Evolutionary conservation across 2,113 vertebrate genomes (phyloP).

Genomic region (Poeciliopsis turrubarensis): DNA sequence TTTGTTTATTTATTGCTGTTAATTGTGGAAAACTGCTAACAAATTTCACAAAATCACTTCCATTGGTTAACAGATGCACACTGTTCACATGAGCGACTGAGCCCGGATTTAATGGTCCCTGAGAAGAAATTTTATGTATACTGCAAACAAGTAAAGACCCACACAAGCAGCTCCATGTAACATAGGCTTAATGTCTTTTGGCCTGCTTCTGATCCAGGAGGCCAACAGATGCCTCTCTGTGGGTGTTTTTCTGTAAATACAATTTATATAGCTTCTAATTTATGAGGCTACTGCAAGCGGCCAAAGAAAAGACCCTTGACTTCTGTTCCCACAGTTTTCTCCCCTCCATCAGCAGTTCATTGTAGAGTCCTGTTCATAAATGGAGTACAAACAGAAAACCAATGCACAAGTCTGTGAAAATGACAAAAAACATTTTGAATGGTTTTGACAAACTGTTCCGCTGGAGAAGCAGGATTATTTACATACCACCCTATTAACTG

Average conservation of each 20-base stretch:
- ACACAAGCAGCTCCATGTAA: constrained; percentile 20
- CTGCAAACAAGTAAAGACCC: constrained; percentile 39
- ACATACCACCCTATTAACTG: neutral
- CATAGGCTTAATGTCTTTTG: constrained; percentile 38
- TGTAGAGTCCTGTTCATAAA: constrained; percentile 20
- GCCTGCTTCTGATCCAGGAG: constrained; percentile 51
- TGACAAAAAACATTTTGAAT: constrained; percentile 5
- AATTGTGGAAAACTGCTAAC: neutral
- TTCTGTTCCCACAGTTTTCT: constrained; percentile 51
- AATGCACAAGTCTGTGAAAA: constrained; percentile 3
- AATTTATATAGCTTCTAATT: constrained; percentile 57
- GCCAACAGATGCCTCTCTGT: constrained; percentile 48
- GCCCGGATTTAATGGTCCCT: constrained; percentile 45
- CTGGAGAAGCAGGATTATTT: neutral
- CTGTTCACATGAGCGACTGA: neutral
- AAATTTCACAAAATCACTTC: neutral
- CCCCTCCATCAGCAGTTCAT: constrained; percentile 41
- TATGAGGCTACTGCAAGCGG: constrained; percentile 52
- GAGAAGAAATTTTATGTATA: constrained; percentile 43
- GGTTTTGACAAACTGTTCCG: constrained; percentile 5
- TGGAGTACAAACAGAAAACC: constrained; percentile 5
- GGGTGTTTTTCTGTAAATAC: constrained; percentile 31
- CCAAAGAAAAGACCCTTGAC: constrained; percentile 63
- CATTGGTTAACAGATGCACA: constrained; percentile 1
- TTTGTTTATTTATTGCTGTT: no score